Base-by-base conservation (phyloP, 2,888 invertebrate species). In the Diaperis boleti region DNA sequence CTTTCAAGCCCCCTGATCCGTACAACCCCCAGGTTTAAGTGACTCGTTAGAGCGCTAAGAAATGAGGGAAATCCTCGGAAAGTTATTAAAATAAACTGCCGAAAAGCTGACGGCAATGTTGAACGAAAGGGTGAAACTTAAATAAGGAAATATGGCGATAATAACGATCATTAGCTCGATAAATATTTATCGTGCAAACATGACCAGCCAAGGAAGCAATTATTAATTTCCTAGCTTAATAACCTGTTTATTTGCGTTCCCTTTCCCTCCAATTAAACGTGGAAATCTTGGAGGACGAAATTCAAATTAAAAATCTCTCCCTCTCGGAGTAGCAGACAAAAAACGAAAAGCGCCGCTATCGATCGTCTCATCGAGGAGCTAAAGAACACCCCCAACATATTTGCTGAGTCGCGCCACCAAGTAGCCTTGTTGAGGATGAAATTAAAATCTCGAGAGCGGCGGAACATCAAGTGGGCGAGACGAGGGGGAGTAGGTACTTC, bases 391-490 rank as follows among this genome's bases (percentile, higher is more conserved):
- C 26, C 45, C 64, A 65, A 68, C 69, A 67, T 66, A 69, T 67
- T 69, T 69, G 66, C 69, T 63, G 70, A 70, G 63, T 68, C 68
- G 68, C 67, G 66, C 68, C 69, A 47, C 63, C 64, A 61, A 67
- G 69, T 66, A 52, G 63, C 64, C 68, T 67, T 59, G 69, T 70
- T 65, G 70, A 66, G 69, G 70, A 71, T 67, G 69, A 72, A 72
- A 72, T 72, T 72, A 72, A 70, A 70, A 70, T 70, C 72, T 71
- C 65, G 63, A 69, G 69, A 65, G 69, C 62, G 59, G 52, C 31
- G 55, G 60, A 66, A 60, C 63, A 63, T 66, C 60, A 45, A 67
- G 64, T 68, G 64, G 68, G 56, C 26, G 57, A 39, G 62, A 52
- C 56, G 65, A 54, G 59, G 64, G 59, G 57, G 65, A 54, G 59